Evolutionary conservation across 2,797 vertebrate genomes (phyloP), one percentile per base, ranked within the genome.

Genomic region (Sebastes reedi): DNA sequence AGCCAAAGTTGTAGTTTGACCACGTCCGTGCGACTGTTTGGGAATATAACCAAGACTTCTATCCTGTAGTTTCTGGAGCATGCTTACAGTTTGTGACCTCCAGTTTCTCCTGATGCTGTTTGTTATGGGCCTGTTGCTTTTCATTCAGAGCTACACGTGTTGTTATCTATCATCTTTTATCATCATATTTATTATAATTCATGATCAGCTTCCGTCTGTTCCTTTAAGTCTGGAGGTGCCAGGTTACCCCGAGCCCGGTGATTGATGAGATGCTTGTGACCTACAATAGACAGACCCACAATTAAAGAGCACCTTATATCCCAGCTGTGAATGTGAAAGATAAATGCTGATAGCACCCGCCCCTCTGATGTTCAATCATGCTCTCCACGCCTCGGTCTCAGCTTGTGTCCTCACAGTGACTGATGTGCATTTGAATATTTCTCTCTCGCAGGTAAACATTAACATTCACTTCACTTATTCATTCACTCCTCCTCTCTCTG

Each of bases 201-300:
- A 79, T 65, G 66, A 85, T 87, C 67, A 75, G 59, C 69, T 64
- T 82, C 64, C 50, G 60, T 75, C 79, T 71, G 69, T 87, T 89
- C 73, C 79, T 91, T 83, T 71, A 87, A 84, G 80, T 86, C 27
- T 73, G 77, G 67, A 88, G 84, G 84, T 73, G 84, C 81, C 74
- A 72, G 34, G 72, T 85, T 77, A 67, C 75, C 72, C 13, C 16
- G 30, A 84, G 71, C 86, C 22, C 54, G 69, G 78, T 92, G 92
- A 94, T 92, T 91, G 93, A 95, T 92, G 89, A 77, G 79, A 80
- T 69, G 85, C 82, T 81, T 84, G 87, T 91, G 93, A 93, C 91
- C 88, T 88, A 88, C 64, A 89, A 89, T 88, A 90, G 91, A 90
- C 85, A 92, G 85, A 87, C 39, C 81, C 78, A 86, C 91, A 94